Evolutionary conservation across 2,888 invertebrate genomes (phyloP).

Genomic region (Cactoblastis cactorum): DNA sequence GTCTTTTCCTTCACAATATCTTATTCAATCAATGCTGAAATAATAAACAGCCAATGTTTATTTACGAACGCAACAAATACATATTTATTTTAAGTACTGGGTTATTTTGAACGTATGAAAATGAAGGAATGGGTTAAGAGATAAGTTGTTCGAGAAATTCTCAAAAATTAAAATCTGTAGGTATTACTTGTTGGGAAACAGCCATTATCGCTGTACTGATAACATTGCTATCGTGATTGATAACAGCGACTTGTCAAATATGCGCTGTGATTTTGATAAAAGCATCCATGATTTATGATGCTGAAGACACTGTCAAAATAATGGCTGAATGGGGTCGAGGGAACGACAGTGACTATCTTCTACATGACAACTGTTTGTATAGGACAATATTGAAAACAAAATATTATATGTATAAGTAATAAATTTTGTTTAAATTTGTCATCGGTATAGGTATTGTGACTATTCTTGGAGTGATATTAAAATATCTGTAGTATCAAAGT

Average conservation of each 20-base stretch:
- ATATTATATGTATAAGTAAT: neutral
- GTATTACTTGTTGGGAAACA: slow-evolving; percentile 2
- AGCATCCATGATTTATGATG: slow-evolving; percentile 24
- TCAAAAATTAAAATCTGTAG: neutral
- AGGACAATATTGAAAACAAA: slow-evolving; percentile 15
- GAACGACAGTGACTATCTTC: slow-evolving; percentile 11
- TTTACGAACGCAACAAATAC: too few species aligned
- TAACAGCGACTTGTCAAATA: slow-evolving; percentile 19
- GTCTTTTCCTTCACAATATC: too few species aligned
- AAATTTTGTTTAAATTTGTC: neutral
- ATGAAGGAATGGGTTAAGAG: too few species aligned
- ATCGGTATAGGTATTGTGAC: too few species aligned
- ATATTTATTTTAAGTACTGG: too few species aligned
- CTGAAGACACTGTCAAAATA: slow-evolving; percentile 20
- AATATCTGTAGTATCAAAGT: too few species aligned
- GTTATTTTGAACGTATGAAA: too few species aligned
- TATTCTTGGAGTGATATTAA: too few species aligned
- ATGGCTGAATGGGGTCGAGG: slow-evolving; percentile 11
- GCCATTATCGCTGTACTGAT: slow-evolving; percentile 15
- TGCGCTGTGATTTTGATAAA: slow-evolving; percentile 26
- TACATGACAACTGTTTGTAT: slow-evolving; percentile 16
- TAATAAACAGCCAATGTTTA: too few species aligned
- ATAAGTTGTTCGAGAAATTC: too few species aligned
- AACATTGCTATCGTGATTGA: slow-evolving; percentile 24
- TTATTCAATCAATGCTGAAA: too few species aligned